These are phyloP conservation scores for Proterorhinus semilunaris DNA, from an alignment of 2,113 vertebrate species.

Conservation along the genomic window DNA sequence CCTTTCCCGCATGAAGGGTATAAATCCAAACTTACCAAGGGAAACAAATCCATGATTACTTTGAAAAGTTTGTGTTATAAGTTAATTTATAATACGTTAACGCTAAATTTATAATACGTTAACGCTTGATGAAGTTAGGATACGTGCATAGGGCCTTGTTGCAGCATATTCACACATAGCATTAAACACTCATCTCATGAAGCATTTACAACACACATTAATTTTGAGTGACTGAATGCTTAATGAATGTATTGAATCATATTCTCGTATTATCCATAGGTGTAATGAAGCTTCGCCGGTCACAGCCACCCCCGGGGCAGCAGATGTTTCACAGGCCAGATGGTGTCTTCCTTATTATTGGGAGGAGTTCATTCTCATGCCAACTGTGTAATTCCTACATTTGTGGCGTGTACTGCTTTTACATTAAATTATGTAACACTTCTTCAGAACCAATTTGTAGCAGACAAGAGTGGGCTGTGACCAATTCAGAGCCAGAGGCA, in stretches of 20 bases:
- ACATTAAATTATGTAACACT: slow-evolving; percentile 28
- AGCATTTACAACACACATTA: slow-evolving; percentile 51
- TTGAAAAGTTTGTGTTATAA: no score
- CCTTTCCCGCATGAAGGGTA: no score
- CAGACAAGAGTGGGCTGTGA: background rate
- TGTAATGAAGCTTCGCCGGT: slow-evolving; percentile 62
- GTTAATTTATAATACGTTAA: no score
- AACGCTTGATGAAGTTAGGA: no score
- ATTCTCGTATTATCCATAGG: slow-evolving; percentile 75
- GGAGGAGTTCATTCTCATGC: slow-evolving; percentile 26
- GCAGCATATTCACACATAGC: background rate
- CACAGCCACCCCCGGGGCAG: slow-evolving; percentile 68
- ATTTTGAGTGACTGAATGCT: slow-evolving; percentile 65
- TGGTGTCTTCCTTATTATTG: slow-evolving; percentile 64
- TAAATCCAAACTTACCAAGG: no score
- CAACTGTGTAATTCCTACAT: slow-evolving; percentile 38
- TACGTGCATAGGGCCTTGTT: background rate
- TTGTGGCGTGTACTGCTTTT: slow-evolving; percentile 44
- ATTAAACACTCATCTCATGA: slow-evolving; percentile 13
- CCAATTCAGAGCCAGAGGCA: background rate
- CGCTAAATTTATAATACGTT: no score
- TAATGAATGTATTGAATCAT: slow-evolving; percentile 77
- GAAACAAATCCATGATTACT: no score
- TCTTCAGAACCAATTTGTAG: slow-evolving; percentile 29
- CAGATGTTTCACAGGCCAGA: slow-evolving; percentile 79